Percentiles rank a stretch among this genome's conserved stretches.
Evolutionary conservation across 2,113 vertebrate genomes (phyloP).

Genomic region (Pagrus major): DNA sequence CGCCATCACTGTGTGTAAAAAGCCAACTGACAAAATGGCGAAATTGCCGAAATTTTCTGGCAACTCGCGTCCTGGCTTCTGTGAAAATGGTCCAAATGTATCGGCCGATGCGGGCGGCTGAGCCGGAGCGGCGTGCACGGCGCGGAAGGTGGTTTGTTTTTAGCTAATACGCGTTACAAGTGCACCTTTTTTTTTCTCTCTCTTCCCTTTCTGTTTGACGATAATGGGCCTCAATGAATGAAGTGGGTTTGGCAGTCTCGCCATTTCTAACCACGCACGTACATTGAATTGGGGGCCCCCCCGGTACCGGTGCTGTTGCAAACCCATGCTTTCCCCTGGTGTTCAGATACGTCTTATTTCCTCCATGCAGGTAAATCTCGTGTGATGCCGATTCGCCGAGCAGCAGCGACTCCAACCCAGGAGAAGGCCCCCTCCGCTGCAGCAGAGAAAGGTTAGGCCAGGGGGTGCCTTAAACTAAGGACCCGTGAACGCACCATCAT

Average conservation of each 20-base stretch:
- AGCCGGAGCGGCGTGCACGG: neutral
- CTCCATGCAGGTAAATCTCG: constrained; percentile 39
- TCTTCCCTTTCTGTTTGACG: neutral
- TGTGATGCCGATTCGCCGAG: constrained; percentile 95
- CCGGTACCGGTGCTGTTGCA: neutral
- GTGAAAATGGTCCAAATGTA: neutral
- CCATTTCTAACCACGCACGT: neutral
- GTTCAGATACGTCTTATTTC: neutral
- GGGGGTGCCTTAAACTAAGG: constrained; percentile 6
- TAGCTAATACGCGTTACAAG: neutral
- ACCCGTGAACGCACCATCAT: constrained; percentile 42
- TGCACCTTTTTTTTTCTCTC: constrained; percentile 14
- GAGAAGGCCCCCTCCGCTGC: constrained; percentile 90
- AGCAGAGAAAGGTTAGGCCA: constrained; percentile 85
- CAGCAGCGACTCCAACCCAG: constrained; percentile 88
- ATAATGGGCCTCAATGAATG: constrained; percentile 72
- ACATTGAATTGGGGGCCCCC: neutral
- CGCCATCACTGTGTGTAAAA: constrained; percentile 84
- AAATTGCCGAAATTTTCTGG: constrained; percentile 69
- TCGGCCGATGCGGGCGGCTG: neutral
- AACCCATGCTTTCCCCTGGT: neutral
- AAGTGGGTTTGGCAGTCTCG: constrained; percentile 40
- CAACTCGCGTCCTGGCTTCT: neutral
- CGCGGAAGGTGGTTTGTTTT: neutral
- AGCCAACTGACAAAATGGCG: constrained; percentile 87